Conservation (phyloP, 2,113 vertebrate species). For the Gadus macrocephalus region DNA sequence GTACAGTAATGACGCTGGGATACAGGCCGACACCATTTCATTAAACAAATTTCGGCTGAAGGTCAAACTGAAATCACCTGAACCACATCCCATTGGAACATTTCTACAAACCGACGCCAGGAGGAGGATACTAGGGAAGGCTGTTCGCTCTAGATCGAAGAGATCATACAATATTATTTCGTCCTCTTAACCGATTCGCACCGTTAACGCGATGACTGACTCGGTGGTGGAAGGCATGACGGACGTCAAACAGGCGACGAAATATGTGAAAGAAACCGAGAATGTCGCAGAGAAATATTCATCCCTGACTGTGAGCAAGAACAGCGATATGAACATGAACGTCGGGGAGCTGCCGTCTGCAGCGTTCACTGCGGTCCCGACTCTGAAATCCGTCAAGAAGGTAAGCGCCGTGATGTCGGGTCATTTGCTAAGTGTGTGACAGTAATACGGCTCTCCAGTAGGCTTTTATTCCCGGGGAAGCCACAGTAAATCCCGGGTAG, state of each 20-base stretch:
- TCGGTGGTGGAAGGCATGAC: constrained; percentile 48
- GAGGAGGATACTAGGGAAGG: too few relatives aligned
- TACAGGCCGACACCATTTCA: too few relatives aligned
- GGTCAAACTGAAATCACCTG: too few relatives aligned
- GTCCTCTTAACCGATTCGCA: background rate
- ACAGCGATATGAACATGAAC: constrained; percentile 73
- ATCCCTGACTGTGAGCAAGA: constrained; percentile 72
- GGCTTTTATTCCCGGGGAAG: too few relatives aligned
- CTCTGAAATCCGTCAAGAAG: constrained; percentile 78
- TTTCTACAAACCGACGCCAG: too few relatives aligned
- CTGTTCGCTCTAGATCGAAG: background rate
- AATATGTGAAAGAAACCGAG: constrained; percentile 79
- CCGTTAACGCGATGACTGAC: constrained; percentile 66
- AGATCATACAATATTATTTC: constrained; percentile 12
- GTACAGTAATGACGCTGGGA: too few relatives aligned
- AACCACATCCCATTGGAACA: too few relatives aligned
- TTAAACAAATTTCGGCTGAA: too few relatives aligned
- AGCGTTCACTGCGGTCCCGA: constrained; percentile 74
- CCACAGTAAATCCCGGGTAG: too few relatives aligned
- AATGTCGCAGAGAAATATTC: constrained; percentile 80
- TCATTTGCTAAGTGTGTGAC: constrained; percentile 12
- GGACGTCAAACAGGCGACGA: constrained; percentile 77
- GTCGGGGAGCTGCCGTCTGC: constrained; percentile 72
- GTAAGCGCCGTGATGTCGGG: constrained; percentile 56
- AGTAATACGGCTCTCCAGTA: too few relatives aligned